phyloP scores from a whole-genome alignment of 2,888 invertebrate genomes.

The Pecten maximus region DNA sequence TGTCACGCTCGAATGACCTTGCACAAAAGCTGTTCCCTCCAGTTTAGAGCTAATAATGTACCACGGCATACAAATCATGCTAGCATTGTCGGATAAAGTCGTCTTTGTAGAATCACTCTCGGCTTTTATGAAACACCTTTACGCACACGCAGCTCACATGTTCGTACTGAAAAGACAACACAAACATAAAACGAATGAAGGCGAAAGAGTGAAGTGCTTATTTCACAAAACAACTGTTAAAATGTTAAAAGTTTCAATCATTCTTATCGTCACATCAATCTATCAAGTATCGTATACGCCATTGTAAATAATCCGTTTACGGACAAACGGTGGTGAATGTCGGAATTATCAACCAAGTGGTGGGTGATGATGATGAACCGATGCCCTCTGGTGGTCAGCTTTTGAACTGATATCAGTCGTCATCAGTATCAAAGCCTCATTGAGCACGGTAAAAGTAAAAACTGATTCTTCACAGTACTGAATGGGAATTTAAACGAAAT shows the following conservation, averaged over 20 bases:
- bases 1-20: background rate
- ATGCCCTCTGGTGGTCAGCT: background rate
- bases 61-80: background rate
- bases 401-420: background rate
- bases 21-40: slow-evolving; percentile 13
- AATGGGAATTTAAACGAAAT: slow-evolving; percentile 27
- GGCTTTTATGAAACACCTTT: slow-evolving; percentile 7
- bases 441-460: background rate
- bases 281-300: background rate
- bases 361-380: background rate
- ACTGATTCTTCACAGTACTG: background rate
- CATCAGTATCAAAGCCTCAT: background rate
- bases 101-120: background rate
- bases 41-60: slow-evolving; percentile 29
- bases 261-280: background rate
- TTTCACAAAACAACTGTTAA: slow-evolving; percentile 32
- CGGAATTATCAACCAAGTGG: background rate
- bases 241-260: background rate
- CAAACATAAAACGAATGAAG: background rate
- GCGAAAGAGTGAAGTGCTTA: slow-evolving; percentile 10
- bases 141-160: background rate
- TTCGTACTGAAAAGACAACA: slow-evolving; percentile 10
- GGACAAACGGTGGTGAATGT: background rate
- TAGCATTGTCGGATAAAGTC: background rate
- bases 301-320: background rate